phyloP scores from a whole-genome alignment of 2,888 invertebrate genomes.

The Idaea biselata region DNA sequence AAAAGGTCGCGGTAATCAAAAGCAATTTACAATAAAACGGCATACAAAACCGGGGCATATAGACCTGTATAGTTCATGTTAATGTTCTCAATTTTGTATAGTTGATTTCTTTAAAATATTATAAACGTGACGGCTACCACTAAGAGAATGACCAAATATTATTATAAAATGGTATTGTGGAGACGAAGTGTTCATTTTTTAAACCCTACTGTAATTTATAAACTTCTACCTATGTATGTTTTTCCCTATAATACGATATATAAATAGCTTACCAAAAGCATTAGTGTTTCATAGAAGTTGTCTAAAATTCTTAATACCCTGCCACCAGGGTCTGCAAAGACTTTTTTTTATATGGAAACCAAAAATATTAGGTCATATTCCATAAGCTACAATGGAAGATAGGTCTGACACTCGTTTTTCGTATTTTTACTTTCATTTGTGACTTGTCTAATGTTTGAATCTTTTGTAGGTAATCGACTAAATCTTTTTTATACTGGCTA shows the following conservation, averaged over 20 bases:
- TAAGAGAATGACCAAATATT: constrained; percentile 78
- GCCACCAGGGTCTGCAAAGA: too few relatives aligned
- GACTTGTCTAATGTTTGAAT: too few relatives aligned
- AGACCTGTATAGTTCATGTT: constrained; percentile 63
- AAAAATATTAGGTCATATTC: too few relatives aligned
- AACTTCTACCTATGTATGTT: background rate
- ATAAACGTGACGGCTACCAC: constrained; percentile 80
- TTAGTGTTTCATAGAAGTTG: too few relatives aligned
- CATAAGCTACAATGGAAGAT: background rate
- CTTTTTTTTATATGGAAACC: too few relatives aligned
- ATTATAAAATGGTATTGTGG: constrained; percentile 42
- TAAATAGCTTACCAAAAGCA: too few relatives aligned
- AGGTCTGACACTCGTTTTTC: too few relatives aligned
- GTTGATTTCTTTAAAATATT: constrained; percentile 81
- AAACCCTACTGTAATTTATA: background rate
- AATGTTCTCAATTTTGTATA: constrained; percentile 75
- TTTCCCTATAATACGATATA: too few relatives aligned
- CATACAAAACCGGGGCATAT: constrained; percentile 61
- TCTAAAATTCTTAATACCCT: too few relatives aligned
- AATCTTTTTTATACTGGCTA: too few relatives aligned
- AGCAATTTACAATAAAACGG: constrained; percentile 66
- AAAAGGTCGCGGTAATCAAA: constrained; percentile 62
- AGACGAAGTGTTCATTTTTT: constrained; percentile 39
- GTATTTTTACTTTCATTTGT: background rate
- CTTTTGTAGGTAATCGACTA: too few relatives aligned